Evolutionary conservation across 2,113 vertebrate species (phyloP).

Genomic region (Struthio camelus): DNA sequence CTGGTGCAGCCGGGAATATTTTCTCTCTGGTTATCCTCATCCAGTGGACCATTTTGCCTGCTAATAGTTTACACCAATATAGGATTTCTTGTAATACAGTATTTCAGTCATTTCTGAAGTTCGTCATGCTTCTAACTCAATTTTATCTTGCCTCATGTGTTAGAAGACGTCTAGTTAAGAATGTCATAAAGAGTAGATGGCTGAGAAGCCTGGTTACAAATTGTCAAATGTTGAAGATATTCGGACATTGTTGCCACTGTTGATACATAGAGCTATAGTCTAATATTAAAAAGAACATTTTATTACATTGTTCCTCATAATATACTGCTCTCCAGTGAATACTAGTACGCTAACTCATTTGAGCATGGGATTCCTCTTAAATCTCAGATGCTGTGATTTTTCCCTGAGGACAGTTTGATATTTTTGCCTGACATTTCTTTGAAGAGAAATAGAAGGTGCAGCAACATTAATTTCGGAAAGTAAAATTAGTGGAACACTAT

Average conservation of each 20-base stretch:
- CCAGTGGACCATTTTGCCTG: conserved; percentile 24
- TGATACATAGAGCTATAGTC: conserved; percentile 54
- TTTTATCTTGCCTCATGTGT: conserved; percentile 42
- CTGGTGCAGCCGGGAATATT: conserved; percentile 1
- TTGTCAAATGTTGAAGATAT: conserved; percentile 53
- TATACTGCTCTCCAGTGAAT: conserved; percentile 53
- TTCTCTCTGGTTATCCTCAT: conserved; percentile 36
- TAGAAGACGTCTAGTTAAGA: conserved; percentile 56
- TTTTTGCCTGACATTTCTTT: conserved; percentile 74
- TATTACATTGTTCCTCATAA: conserved; percentile 62
- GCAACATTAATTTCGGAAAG: conserved; percentile 70
- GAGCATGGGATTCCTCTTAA: conserved; percentile 66
- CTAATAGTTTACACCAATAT: conserved; percentile 42
- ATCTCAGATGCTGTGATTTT: conserved; percentile 70
- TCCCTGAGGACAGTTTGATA: conserved; percentile 68
- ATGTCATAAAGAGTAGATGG: conserved; percentile 50
- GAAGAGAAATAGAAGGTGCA: conserved; percentile 73
- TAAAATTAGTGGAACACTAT: conserved; percentile 75
- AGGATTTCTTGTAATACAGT: conserved; percentile 11
- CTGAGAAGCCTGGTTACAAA: conserved; percentile 39
- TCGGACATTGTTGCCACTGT: conserved; percentile 44
- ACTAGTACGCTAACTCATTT: conserved; percentile 64
- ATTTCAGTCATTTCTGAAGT: conserved; percentile 57
- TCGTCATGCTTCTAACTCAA: conserved; percentile 50
- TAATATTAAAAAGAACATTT: conserved; percentile 36